These are phyloP conservation scores for Zosterops borbonicus DNA, from an alignment of 2,113 vertebrate species.

Conservation along the genomic window DNA sequence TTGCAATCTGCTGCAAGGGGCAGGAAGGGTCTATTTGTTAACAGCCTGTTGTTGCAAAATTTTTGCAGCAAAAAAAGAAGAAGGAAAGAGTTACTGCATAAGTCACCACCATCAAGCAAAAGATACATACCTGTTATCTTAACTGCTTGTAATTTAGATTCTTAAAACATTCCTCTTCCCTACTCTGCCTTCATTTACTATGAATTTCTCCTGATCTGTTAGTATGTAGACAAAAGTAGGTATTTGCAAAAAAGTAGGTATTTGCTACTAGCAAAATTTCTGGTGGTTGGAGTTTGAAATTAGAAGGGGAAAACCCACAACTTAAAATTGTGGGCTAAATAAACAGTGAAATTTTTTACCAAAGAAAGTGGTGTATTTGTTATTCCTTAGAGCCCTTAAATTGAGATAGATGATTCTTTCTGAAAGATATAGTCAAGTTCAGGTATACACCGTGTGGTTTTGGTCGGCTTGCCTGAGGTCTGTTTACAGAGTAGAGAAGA, in stretches of 20 bases:
- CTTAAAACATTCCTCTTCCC: not conserved
- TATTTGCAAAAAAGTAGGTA: not conserved
- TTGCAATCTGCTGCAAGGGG: not conserved
- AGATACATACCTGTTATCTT: not conserved
- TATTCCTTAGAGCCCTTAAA: not conserved
- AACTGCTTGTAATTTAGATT: not conserved
- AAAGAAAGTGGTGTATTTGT: not conserved
- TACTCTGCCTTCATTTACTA: not conserved
- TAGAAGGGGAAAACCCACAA: not conserved
- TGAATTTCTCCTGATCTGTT: not conserved
- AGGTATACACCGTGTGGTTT: not conserved
- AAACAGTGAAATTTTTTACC: not conserved
- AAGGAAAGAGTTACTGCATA: not conserved
- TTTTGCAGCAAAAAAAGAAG: not conserved
- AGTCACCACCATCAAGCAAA: not conserved
- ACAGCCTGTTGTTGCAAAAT: not conserved
- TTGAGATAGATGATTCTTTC: not conserved
- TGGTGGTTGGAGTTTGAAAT: not conserved
- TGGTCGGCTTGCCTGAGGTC: not conserved
- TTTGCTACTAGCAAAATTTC: not conserved
- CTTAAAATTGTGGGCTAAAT: not conserved
- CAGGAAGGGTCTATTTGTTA: not conserved
- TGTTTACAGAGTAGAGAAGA: not conserved
- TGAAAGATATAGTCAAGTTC: not conserved
- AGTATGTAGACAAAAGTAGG: not conserved